Evolutionary conservation across 2,888 invertebrate genomes (phyloP), one percentile per base, ranked within the genome.

Genomic region (Oscheius myriophilus): DNA sequence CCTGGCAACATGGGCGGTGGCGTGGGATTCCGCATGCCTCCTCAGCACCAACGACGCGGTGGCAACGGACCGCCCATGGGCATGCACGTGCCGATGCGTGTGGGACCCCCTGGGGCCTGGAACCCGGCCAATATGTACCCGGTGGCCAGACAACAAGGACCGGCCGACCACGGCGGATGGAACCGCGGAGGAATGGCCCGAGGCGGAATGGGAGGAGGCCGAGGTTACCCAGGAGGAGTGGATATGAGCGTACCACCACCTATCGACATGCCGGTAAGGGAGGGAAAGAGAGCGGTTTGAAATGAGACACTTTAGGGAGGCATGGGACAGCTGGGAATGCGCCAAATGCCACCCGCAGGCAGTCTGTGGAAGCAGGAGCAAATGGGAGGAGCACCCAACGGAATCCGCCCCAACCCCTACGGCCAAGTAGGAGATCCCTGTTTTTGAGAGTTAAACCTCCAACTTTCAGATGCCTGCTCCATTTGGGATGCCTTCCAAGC

Each of bases 181-280:
- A 72, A 55, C 21, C 66, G 73, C 11, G 67, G 61, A n/a, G 72
- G 76, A 26, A 70, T 71, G 51, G 67, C 65, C 11, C 69, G 68
- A 25, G 51, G 65, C 21, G 54, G 53, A 41, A 70, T 70, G 26
- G 70, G 64, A 21, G 57, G 66, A 42, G 67, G 69, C 58, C 69
- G 76, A 46, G 67, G 75, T 18, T 78, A 71, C 46, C 66, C 67
- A 16, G 69, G 71, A 69, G 61, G 72, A 55, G 72, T 78, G 26
- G 80, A 80, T 42, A 72, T 80, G 45, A 76, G 75, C 16, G 75
- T 80, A 12, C 80, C 80, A 18, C 80, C 80, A 23, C 80, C 80
- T 23, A 77, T 80, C 67, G 80, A 80, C 51, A 77, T 80, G 74
- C 70, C 61, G 49, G 73, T 70, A 33, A 46, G 69, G 43, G 12